Evolutionary conservation across 2,797 vertebrate species (phyloP).

Genomic region (Etheostoma perlongum): DNA sequence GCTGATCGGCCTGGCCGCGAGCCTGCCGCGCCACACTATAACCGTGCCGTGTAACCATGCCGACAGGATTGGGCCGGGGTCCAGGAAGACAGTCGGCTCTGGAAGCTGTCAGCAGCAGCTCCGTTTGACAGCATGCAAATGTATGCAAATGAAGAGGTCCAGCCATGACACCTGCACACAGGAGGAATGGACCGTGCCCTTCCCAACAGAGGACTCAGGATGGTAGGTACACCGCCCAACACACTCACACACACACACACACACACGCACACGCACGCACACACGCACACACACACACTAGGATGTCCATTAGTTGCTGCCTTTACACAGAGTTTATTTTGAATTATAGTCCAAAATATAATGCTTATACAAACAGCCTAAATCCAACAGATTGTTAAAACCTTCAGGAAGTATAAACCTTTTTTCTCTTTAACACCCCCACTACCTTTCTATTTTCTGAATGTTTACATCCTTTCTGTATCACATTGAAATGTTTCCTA

Average conservation of each 20-base stretch:
- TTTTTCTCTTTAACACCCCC: neutral
- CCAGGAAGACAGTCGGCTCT: conserved; percentile 91
- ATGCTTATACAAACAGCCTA: neutral
- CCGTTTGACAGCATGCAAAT: conserved; percentile 99
- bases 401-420: neutral
- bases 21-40: conserved; percentile 55
- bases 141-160: conserved; percentile 93
- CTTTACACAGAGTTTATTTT: neutral
- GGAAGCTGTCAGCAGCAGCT: conserved; percentile 90
- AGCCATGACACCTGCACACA: conserved; percentile 85
- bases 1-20: conserved; percentile 83
- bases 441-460: neutral
- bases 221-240: conserved; percentile 55
- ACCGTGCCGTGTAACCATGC: conserved; percentile 66
- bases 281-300: conserved; percentile 15
- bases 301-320: neutral
- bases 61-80: conserved; percentile 93
- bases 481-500: neutral
- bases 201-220: conserved; percentile 77
- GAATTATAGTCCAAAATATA: neutral
- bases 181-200: conserved; percentile 86
- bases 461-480: neutral
- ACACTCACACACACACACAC: conserved; percentile 33
- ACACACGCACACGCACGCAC: conserved; percentile 45
- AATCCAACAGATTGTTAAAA: neutral